Evolutionary conservation across 2,888 invertebrate species (phyloP).

Genomic region (Salticus scenicus): DNA sequence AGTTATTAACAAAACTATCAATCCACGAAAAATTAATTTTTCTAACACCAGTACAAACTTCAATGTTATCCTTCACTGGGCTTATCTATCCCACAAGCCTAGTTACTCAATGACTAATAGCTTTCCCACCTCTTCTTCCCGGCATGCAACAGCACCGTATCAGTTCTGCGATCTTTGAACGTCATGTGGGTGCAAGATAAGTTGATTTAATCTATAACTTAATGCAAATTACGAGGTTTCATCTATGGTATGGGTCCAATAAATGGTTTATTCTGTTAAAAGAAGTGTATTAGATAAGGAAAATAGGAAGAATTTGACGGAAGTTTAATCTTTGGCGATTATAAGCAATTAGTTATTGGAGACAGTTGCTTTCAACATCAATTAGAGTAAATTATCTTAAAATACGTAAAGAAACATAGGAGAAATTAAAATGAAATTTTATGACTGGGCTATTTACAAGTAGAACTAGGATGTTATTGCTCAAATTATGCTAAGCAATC

Average conservation of each 20-base stretch:
- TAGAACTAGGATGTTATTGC: too few relatives aligned
- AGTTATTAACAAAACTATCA: neutral
- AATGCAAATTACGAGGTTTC: neutral
- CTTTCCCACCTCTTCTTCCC: neutral
- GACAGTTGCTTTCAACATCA: neutral
- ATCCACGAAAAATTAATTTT: neutral
- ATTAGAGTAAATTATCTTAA: neutral
- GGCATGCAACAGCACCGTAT: neutral
- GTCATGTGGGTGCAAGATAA: neutral
- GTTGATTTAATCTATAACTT: conserved; percentile 3
- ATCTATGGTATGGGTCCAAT: neutral
- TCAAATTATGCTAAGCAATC: too few relatives aligned
- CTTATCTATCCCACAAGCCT: neutral
- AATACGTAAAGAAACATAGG: too few relatives aligned
- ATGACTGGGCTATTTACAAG: too few relatives aligned
- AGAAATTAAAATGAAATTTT: too few relatives aligned
- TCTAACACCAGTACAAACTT: neutral
- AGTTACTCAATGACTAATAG: neutral
- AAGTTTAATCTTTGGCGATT: neutral
- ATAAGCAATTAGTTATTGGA: neutral
- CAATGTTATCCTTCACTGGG: neutral
- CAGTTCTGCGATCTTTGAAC: neutral
- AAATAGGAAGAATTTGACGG: neutral
- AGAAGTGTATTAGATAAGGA: neutral
- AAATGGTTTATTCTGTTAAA: neutral